A percentile compares a stretch with the other conserved stretches of the same genome.
phyloP scores from a whole-genome alignment of 2,113 vertebrate species.

The Meleagris gallopavo region DNA sequence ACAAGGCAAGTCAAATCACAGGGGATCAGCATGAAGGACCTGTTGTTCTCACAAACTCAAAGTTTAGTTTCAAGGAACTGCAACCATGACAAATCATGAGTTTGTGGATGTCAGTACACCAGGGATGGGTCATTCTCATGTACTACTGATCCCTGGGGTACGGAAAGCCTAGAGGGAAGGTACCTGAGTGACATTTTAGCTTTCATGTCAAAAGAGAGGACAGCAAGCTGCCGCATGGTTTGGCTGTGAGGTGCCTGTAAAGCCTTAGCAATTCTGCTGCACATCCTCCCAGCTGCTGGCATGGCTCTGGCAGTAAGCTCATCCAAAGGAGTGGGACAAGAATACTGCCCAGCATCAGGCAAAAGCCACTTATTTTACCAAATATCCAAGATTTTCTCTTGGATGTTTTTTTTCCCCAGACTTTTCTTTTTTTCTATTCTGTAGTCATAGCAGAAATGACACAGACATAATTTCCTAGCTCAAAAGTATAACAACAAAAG shows the following conservation, averaged over 20 bases:
- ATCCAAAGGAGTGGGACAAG: not conserved
- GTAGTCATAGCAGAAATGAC: not conserved
- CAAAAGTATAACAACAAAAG: not conserved
- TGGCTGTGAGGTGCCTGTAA: not conserved
- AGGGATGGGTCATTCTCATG: conserved; percentile 65
- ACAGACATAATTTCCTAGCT: not conserved
- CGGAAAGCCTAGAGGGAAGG: conserved; percentile 38
- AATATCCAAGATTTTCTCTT: not conserved
- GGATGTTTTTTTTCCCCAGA: not conserved
- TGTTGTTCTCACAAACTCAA: conserved; percentile 52
- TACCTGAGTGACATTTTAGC: conserved; percentile 54
- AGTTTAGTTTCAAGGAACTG: conserved; percentile 59
- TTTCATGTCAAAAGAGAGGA: not conserved
- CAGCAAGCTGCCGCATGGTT: not conserved
- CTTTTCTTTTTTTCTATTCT: not conserved
- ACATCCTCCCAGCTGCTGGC: not conserved
- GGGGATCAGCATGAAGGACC: not conserved
- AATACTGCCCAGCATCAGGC: not conserved
- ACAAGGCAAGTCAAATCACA: conserved; percentile 28
- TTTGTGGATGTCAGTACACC: conserved; percentile 46
- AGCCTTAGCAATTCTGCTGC: not conserved
- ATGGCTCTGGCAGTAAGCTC: not conserved
- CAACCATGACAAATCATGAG: conserved; percentile 68
- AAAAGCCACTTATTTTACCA: not conserved
- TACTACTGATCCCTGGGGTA: conserved; percentile 58